Conservation (phyloP, 1,140 invertebrate genomes). For the Cryptotermes secundus region DNA sequence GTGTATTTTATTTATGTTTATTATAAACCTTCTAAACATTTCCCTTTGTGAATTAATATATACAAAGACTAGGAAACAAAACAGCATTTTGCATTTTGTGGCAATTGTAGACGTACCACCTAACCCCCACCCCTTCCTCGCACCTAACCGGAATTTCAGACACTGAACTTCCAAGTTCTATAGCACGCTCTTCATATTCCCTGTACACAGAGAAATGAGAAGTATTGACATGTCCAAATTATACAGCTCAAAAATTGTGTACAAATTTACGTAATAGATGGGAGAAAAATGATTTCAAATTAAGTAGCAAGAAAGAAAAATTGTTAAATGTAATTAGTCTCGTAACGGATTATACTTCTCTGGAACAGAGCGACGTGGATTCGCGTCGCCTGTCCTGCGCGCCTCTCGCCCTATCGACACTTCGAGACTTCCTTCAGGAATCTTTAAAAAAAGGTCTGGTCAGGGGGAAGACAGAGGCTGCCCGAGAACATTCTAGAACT, state of each 20-base stretch:
- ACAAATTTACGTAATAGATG: too few relatives aligned
- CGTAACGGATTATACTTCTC: too few relatives aligned
- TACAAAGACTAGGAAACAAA: conserved; percentile 13
- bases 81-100: conserved; percentile 9
- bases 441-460: too few relatives aligned
- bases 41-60: conserved; percentile 18
- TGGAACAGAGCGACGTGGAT: too few relatives aligned
- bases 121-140: not conserved
- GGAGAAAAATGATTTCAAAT: too few relatives aligned
- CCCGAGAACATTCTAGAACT: too few relatives aligned
- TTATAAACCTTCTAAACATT: conserved; percentile 18
- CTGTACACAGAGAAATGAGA: not conserved
- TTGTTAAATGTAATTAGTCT: too few relatives aligned
- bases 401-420: too few relatives aligned
- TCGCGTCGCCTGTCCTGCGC: too few relatives aligned
- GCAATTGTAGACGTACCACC: not conserved
- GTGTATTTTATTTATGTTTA: conserved; percentile 19
- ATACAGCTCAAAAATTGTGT: not conserved
- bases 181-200: not conserved
- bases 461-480: too few relatives aligned
- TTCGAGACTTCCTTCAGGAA: too few relatives aligned
- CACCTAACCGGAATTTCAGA: not conserved
- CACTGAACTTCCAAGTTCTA: not conserved
- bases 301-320: too few relatives aligned
- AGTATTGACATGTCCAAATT: not conserved